phyloP scores from a whole-genome alignment of 2,888 invertebrate genomes.

The Cosmia pyralina region DNA sequence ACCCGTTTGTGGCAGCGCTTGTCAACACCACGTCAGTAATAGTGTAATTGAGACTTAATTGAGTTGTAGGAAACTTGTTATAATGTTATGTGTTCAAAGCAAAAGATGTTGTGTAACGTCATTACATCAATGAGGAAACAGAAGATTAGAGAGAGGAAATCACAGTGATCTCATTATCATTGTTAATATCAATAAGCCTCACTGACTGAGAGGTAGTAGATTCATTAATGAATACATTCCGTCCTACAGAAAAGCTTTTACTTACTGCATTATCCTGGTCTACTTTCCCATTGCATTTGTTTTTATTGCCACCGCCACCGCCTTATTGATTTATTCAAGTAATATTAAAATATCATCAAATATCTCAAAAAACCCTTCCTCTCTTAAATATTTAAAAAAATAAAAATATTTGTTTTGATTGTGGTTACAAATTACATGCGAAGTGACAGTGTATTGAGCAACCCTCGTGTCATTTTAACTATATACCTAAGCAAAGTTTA shows the following conservation, averaged over 20 bases:
- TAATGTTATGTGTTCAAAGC: constrained; percentile 27
- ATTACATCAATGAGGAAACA: constrained; percentile 27
- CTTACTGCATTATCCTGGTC: constrained; percentile 15
- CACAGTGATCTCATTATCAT: constrained; percentile 26
- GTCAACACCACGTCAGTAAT: too few species aligned
- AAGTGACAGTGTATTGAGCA: background rate
- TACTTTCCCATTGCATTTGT: constrained; percentile 11
- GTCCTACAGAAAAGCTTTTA: constrained; percentile 2
- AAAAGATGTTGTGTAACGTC: constrained; percentile 16
- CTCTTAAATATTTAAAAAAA: too few species aligned
- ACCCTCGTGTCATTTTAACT: background rate
- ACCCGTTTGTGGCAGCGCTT: too few species aligned
- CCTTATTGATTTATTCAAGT: constrained; percentile 1
- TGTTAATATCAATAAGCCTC: constrained; percentile 19
- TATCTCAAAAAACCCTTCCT: too few species aligned
- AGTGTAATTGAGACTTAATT: too few species aligned
- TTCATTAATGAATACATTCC: constrained; percentile 9
- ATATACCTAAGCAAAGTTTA: background rate
- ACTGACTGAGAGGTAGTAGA: constrained; percentile 13
- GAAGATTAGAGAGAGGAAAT: constrained; percentile 19
- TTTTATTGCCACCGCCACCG: background rate
- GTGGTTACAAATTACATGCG: background rate
- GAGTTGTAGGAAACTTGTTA: background rate
- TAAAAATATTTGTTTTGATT: background rate
- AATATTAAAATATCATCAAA: too few species aligned